Evolutionary conservation across 1,140 invertebrate genomes (phyloP).

Genomic region (Euglossa dilemma): DNA sequence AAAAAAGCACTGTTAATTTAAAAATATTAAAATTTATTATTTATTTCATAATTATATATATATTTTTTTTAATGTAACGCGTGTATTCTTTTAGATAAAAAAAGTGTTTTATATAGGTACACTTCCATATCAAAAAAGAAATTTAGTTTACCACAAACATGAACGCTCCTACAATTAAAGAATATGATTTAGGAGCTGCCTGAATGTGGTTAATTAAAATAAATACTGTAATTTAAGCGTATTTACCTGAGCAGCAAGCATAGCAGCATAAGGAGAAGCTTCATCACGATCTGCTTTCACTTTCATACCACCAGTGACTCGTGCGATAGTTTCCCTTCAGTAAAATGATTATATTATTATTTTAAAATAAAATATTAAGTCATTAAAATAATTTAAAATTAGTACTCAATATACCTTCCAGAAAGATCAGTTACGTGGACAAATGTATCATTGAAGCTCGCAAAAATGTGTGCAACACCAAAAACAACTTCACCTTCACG

Average conservation of each 20-base stretch:
- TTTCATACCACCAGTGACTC: conserved; percentile 99
- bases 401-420: conserved; percentile 86
- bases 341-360: conserved; percentile 35
- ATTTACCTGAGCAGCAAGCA: conserved; percentile 98
- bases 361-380: background rate
- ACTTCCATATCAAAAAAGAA: conserved; percentile 44
- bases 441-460: conserved; percentile 99
- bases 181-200: conserved; percentile 71
- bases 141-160: conserved; percentile 75
- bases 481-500: conserved; percentile 98
- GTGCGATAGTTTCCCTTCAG: conserved; percentile 97
- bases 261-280: conserved; percentile 99
- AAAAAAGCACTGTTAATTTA: background rate
- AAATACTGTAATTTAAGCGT: background rate
- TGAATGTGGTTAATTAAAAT: conserved; percentile 66
- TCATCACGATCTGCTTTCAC: conserved; percentile 99
- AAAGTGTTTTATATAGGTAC: background rate
- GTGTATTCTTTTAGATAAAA: conserved; percentile 49
- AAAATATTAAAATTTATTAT: conserved; percentile 17
- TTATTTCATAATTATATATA: background rate
- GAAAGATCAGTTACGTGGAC: conserved; percentile 99
- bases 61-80: background rate
- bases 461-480: conserved; percentile 99
- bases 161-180: conserved; percentile 71
- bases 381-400: background rate